Percentiles rank a stretch among this genome's conserved stretches.
Evolutionary conservation across 2,797 vertebrate species (phyloP).

Genomic region (Falco cherrug): DNA sequence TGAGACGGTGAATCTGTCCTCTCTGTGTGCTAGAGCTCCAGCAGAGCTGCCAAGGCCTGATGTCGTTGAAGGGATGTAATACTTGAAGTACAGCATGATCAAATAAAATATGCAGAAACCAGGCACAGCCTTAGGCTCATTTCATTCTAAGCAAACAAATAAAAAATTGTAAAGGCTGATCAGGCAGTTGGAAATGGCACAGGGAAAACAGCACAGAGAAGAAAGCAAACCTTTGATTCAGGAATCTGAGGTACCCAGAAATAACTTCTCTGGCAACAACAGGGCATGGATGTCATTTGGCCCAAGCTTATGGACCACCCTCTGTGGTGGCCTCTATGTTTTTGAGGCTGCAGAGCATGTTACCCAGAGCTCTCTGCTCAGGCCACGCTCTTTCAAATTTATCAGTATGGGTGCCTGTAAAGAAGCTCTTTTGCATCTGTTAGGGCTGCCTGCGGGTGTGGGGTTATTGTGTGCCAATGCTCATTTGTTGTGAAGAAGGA

Average conservation of each 20-base stretch:
- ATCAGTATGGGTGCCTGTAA: not conserved
- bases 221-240: not conserved
- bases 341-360: not conserved
- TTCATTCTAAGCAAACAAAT: slow-evolving; percentile 44
- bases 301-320: not conserved
- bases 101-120: slow-evolving; percentile 50
- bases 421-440: not conserved
- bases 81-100: slow-evolving; percentile 20
- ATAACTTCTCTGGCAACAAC: not conserved
- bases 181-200: not conserved
- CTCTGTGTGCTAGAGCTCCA: not conserved
- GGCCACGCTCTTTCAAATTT: not conserved
- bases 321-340: not conserved
- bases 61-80: not conserved
- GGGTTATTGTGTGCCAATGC: not conserved
- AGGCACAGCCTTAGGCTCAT: slow-evolving; percentile 11
- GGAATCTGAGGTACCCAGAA: not conserved
- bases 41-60: not conserved
- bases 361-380: not conserved
- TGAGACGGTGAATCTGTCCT: not conserved
- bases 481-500: not conserved
- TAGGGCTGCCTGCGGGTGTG: not conserved
- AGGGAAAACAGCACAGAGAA: not conserved
- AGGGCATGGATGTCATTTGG: not conserved
- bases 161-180: not conserved